Base-by-base conservation (phyloP, 2,888 invertebrate genomes). In the Clitarchus hookeri region DNA sequence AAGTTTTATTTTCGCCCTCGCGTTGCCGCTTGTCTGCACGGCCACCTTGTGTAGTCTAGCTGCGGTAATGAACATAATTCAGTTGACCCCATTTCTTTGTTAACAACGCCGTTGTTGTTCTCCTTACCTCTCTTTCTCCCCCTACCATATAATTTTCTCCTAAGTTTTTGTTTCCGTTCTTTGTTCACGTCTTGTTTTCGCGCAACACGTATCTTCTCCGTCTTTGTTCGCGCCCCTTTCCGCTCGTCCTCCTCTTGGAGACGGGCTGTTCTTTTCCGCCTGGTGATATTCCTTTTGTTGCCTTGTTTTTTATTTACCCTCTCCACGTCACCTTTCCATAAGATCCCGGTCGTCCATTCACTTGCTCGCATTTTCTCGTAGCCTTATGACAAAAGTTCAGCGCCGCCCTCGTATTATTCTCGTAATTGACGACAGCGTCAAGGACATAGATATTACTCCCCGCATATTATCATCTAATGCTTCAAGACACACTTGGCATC, bases 51-150 rank as follows among this genome's bases (percentile, higher is more conserved):
- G 19, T 16, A 65, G 16, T 6, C 65, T 4, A 19, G 65, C 65
- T 23, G 23, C 65, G 11, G 65, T 65, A 65, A 65, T 65, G 65
- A 65, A 23, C 65, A 23, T 65, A 65, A 65, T 65, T 65, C 65
- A 65, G 65, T 65, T 65, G 65, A 65, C 65, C 65, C 23, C 65
- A 23, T 65, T 65, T 65, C 65, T 65, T 65, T 65, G 65, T 65
- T 23, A 13, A 19, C 65, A 23, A 8, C 65, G 6, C 16, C 65
- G 23, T 23, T 19, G 65, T 65, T 65, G 65, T 19, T 65, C 65
- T 65, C 65, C 23, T 6, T 65, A 8, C 16, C 65, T 65, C 65
- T 65, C 16, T 16, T 6, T 65, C 19, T 19, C 6, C 19, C 65
- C 23, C 65, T 23, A 8, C 19, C 65, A 19, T 65, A 65, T 19